These are phyloP conservation scores for Ficedula albicollis DNA, from an alignment of 2,797 vertebrate species.

Conservation along the genomic window DNA sequence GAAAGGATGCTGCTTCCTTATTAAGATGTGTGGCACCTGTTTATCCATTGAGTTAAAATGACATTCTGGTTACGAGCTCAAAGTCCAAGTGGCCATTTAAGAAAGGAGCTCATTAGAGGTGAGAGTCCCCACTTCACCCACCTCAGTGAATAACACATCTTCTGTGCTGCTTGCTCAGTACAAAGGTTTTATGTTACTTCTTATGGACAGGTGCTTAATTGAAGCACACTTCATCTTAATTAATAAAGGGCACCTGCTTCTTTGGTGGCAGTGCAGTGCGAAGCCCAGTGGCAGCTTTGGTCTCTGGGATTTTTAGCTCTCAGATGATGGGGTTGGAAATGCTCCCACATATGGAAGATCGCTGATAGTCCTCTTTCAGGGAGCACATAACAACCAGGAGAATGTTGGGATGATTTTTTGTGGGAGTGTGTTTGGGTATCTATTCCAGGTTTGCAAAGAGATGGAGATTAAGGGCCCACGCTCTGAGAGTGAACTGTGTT, in stretches of 20 bases:
- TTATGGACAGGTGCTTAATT: background rate
- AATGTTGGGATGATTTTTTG: background rate
- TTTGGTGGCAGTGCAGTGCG: background rate
- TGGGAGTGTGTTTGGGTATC: background rate
- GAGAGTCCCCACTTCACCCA: background rate
- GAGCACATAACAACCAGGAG: background rate
- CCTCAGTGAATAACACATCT: background rate
- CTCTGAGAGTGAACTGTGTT: background rate
- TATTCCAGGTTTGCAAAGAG: background rate
- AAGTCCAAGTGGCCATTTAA: background rate
- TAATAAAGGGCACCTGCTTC: background rate
- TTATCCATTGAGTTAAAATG: background rate
- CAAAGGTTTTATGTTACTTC: background rate
- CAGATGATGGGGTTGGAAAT: background rate
- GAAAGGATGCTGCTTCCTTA: background rate
- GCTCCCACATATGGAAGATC: rapidly evolving
- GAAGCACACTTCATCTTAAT: background rate
- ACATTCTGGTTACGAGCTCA: background rate
- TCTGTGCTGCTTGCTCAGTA: background rate
- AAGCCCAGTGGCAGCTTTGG: background rate
- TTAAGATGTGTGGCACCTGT: background rate
- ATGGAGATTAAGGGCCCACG: background rate
- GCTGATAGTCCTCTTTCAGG: background rate
- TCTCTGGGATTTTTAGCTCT: background rate
- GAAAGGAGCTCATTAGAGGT: background rate